Evolutionary conservation across 1,140 invertebrate species (phyloP), one percentile per base, ranked within the genome.

Genomic region (Philotrypesis tridentata): DNA sequence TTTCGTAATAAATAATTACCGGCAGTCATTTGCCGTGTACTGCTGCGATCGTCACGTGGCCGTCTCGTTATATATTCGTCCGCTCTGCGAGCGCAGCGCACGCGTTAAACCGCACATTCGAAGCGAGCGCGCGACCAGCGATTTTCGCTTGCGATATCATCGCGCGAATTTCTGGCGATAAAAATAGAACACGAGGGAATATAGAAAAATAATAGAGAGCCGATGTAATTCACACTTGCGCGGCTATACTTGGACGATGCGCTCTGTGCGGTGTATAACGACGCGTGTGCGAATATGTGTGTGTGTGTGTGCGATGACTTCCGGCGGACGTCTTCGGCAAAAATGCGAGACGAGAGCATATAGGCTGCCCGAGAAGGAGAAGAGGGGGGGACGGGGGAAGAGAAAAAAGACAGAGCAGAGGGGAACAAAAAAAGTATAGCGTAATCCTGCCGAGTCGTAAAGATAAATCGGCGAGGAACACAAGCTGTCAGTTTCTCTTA

Each of bases 161-260:
- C 70, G 79, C 48, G 48, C 60, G 2, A 72, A 63, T 40, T 79
- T 27, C 21, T 17, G 9, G 21, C 37, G 14, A 40, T 43, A 76
- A 76, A 61, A 77, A 79, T 3, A 71, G 29, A 61, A 33, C 67
- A 37, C 17, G 1, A 63, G n/a, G 12, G 55, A 68, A 7, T 2
- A 65, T 14, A 37, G 33, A 17, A 75, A 72, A 77, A 77, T 37
- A 78, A 77, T 40, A 78, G 37, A 12, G 55, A 29, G 37, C n/a
- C 14, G 78, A 73, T 60, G 43, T 82, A 73, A 67, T 83, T 73
- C 29, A 75, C 37, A 61, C 79, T 63, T 27, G n/a, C n/a, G n/a
- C n/a, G n/a, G n/a, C n/a, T n/a, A n/a, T n/a, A n/a, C n/a, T n/a
- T n/a, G n/a, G n/a, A n/a, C n/a, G n/a, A n/a, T n/a, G n/a, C n/a